phyloP scores from a whole-genome alignment of 2,888 invertebrate species.

The Plutella xylostella region DNA sequence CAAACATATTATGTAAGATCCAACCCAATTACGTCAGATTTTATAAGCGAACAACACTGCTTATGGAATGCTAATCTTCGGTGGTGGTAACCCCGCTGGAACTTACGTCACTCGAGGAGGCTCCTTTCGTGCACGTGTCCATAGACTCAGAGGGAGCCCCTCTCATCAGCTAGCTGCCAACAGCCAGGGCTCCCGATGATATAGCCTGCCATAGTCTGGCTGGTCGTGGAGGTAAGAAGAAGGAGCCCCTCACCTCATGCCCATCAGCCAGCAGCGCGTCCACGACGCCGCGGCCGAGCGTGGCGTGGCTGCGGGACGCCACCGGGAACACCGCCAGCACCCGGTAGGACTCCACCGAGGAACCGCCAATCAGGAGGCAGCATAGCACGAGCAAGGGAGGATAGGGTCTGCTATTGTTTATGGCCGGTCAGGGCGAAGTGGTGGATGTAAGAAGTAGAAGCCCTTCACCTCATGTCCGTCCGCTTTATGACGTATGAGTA shows the following conservation, averaged over 20 bases:
- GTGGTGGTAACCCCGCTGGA: too few species aligned
- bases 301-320: slow-evolving; percentile 37
- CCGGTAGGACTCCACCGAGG: slow-evolving; percentile 22
- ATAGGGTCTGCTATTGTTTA: not conserved
- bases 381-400: slow-evolving; percentile 12
- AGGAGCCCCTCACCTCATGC: slow-evolving; percentile 28
- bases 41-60: too few species aligned
- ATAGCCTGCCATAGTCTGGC: not conserved
- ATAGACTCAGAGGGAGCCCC: too few species aligned
- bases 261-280: slow-evolving; percentile 33
- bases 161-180: not conserved
- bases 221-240: not conserved
- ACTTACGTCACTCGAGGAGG: too few species aligned
- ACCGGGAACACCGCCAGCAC: slow-evolving; percentile 31
- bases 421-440: not conserved
- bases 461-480: slow-evolving; percentile 38
- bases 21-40: too few species aligned
- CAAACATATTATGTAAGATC: too few species aligned
- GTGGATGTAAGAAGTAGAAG: not conserved
- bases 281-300: slow-evolving; percentile 33
- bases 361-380: slow-evolving; percentile 12
- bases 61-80: too few species aligned
- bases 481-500: too few species aligned
- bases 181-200: not conserved
- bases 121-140: too few species aligned